A percentile compares a stretch with the other conserved stretches of the same genome.
Evolutionary conservation across 1,140 invertebrate genomes (phyloP).

Genomic region (Pseudomyrmex gracilis): DNA sequence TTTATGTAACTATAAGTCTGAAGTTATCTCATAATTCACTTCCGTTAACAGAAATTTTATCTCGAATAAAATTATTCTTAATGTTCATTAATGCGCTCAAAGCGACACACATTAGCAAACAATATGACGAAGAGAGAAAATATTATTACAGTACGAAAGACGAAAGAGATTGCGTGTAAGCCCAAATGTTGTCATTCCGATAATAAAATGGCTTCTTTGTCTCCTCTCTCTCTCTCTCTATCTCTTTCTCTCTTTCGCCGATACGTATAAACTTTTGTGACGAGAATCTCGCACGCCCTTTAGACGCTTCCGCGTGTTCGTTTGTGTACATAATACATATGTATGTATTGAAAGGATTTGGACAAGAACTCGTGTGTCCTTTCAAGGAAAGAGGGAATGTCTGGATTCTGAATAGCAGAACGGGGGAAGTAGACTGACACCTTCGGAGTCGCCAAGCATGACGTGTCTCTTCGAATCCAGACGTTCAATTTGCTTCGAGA

Average conservation of each 20-base stretch:
- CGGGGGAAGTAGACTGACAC: slow-evolving; percentile 47
- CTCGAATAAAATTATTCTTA: background rate
- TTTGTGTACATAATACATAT: slow-evolving; percentile 49
- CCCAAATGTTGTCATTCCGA: slow-evolving; percentile 66
- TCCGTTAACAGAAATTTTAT: slow-evolving; percentile 19
- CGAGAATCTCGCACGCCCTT: slow-evolving; percentile 49
- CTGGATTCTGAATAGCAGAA: slow-evolving; percentile 32
- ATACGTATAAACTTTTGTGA: slow-evolving; percentile 62
- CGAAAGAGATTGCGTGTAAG: slow-evolving; percentile 38
- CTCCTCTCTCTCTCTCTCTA: slow-evolving; percentile 65
- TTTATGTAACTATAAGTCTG: slow-evolving; percentile 7
- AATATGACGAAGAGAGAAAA: slow-evolving; percentile 75
- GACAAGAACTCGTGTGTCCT: slow-evolving; percentile 70
- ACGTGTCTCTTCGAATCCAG: slow-evolving; percentile 66
- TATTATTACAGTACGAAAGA: slow-evolving; percentile 72
- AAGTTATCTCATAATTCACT: background rate
- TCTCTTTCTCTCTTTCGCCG: slow-evolving; percentile 18
- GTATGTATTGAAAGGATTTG: slow-evolving; percentile 76
- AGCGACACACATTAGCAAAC: slow-evolving; percentile 75
- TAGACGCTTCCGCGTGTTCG: slow-evolving; percentile 37
- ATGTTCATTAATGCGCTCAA: slow-evolving; percentile 47
- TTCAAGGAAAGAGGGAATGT: slow-evolving; percentile 27
- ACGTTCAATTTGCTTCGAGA: slow-evolving; percentile 32
- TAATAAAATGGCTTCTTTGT: slow-evolving; percentile 80
- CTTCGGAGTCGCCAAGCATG: slow-evolving; percentile 69